Base-by-base conservation (phyloP, 1,140 invertebrate genomes). In the Drosophila pachea region DNA sequence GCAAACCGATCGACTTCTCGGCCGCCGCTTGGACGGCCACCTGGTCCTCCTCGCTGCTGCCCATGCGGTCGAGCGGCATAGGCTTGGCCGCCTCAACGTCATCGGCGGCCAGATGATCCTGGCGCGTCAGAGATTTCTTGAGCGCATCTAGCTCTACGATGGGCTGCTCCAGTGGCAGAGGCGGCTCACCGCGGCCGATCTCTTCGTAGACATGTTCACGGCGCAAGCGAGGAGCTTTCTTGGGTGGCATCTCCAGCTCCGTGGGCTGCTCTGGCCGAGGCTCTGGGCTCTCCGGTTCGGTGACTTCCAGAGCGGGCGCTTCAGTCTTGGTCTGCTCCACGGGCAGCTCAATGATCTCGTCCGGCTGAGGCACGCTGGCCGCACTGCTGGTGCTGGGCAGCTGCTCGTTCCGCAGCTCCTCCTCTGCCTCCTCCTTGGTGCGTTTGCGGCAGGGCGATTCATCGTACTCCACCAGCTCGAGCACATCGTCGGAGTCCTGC, bases 181-280 rank as follows among this genome's bases (percentile, higher is more conserved):
- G 86, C 59, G 66, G 31, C 33, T 73, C 87, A 35, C 82, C 64
- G 31, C 78, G 68, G n/a, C 70, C 75, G 56, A 92, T 92, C 66
- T 92, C 92, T 76, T 92, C 92, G 66, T 92, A 92, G 56, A 92
- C 91, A 73, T 92, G 92, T 65, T 92, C 91, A 70, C 91, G 91
- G 50, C 89, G 91, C 70, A 90, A 89, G 49, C 90, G 90, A 7
- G 88, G 82, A 2, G 89, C 68, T 53, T 89, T 89, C 69, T 77
- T 86, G 4, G 88, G 88, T n/a, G 87, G 82, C 8, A 68, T 43
- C 12, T 67, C 56, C 12, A 9, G 49, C 16, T 50, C 65, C 0
- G 12, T n/a, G 7, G 42, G 12, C 31, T 47, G 7, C 12, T 58
- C 89, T 22, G 22, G 22, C 49, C 89, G 70, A 71, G 90, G 81